Evolutionary conservation across 2,888 invertebrate genomes (phyloP).

Genomic region (Drosophila recens): DNA sequence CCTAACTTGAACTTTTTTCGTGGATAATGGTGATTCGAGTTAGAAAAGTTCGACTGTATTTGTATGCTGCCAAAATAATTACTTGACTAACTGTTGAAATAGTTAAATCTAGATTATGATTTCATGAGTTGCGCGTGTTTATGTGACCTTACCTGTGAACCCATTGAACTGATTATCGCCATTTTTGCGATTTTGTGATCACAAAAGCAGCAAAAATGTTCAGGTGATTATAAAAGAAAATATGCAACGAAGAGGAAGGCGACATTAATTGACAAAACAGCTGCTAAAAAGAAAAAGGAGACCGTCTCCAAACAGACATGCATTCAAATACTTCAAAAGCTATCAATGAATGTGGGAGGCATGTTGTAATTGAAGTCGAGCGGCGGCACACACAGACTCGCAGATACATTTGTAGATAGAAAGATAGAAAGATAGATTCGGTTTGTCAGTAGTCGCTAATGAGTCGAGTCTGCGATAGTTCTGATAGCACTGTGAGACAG

Average conservation of each 20-base stretch:
- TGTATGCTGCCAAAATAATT: not conserved
- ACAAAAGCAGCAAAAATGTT: constrained; percentile 37
- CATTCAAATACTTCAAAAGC: not conserved
- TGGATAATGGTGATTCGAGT: too few relatives aligned
- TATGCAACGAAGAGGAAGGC: constrained; percentile 14
- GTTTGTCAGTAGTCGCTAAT: constrained; percentile 17
- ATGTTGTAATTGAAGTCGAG: constrained; percentile 38
- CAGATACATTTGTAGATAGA: constrained; percentile 56
- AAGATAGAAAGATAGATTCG: constrained; percentile 21
- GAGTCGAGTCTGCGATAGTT: constrained; percentile 9
- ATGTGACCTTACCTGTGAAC: constrained; percentile 3
- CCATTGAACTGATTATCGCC: too few relatives aligned
- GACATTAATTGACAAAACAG: constrained; percentile 15
- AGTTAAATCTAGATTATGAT: not conserved
- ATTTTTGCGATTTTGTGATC: constrained; percentile 51
- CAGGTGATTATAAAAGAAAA: constrained; percentile 50
- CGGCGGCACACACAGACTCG: constrained; percentile 25
- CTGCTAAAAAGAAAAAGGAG: constrained; percentile 4
- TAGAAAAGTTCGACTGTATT: too few relatives aligned
- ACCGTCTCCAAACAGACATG: not conserved
- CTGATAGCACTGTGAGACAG: constrained; percentile 4
- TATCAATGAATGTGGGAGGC: constrained; percentile 37
- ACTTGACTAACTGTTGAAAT: not conserved
- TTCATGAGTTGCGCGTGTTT: not conserved
- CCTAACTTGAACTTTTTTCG: too few relatives aligned